These are phyloP conservation scores for Cuculus canorus DNA, from an alignment of 2,797 vertebrate species.

Conservation along the genomic window DNA sequence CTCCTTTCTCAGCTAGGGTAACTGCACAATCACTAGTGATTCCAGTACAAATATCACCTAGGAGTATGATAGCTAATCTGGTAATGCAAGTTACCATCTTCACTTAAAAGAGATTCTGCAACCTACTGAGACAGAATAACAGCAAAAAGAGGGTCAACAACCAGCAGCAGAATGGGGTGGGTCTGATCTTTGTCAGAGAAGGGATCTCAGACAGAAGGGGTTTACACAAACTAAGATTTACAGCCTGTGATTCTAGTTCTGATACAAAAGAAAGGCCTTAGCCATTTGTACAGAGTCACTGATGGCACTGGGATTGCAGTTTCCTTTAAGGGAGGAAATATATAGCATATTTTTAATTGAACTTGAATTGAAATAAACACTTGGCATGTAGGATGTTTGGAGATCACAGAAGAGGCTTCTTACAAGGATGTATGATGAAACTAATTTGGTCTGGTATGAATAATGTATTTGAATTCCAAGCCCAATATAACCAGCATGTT, in stretches of 20 bases:
- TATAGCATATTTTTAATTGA: neutral
- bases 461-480: neutral
- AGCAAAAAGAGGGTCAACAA: neutral
- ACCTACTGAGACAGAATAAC: neutral
- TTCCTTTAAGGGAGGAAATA: neutral
- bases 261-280: neutral
- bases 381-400: neutral
- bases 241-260: neutral
- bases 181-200: neutral
- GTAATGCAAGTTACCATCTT: neutral
- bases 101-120: neutral
- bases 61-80: neutral
- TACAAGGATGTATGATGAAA: neutral
- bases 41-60: neutral
- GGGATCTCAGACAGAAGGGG: neutral
- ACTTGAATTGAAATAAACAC: neutral
- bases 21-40: neutral
- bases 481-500: neutral
- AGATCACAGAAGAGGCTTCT: neutral
- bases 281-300: neutral
- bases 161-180: rapidly evolving
- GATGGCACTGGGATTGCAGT: neutral
- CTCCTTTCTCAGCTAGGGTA: neutral
- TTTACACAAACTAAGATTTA: neutral
- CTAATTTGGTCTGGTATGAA: neutral